These are phyloP conservation scores for Brachionus paranguensis DNA, from an alignment of 1,140 invertebrate species.

Conservation along the genomic window DNA sequence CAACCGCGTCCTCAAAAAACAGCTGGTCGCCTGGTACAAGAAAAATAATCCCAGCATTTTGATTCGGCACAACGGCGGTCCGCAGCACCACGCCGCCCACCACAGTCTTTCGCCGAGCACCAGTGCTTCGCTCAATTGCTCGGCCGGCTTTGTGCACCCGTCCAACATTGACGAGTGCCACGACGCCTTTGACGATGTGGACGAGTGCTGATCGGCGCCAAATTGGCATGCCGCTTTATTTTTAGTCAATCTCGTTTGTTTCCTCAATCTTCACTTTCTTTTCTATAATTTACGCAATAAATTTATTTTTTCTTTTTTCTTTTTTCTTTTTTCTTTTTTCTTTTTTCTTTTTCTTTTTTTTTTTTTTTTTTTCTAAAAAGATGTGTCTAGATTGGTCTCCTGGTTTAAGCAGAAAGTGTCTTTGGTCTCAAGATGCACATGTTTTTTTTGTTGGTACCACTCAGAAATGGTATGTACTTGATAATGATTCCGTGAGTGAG, in stretches of 20 bases:
- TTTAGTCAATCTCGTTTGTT: conserved; percentile 23
- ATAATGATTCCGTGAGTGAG: background rate
- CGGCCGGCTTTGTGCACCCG: background rate
- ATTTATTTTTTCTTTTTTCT: no score
- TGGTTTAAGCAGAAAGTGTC: no score
- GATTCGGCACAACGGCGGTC: background rate
- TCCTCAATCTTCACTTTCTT: background rate
- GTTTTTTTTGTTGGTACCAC: background rate
- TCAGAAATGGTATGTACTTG: background rate
- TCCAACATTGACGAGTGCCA: background rate
- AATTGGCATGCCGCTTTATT: background rate
- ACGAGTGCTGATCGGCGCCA: background rate
- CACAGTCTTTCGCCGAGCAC: background rate
- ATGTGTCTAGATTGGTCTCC: background rate
- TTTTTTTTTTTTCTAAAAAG: background rate
- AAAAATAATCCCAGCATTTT: conserved; percentile 20
- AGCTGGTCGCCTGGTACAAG: conserved; percentile 29
- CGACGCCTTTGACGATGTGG: background rate
- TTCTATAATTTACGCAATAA: conserved; percentile 9
- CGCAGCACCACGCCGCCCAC: background rate
- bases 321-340: no score
- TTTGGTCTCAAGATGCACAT: background rate
- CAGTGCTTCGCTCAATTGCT: no score
- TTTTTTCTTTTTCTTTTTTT: no score
- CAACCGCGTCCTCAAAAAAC: conserved; percentile 6